Percentiles rank a stretch among this genome's conserved stretches.
phyloP scores from a whole-genome alignment of 1,140 invertebrate species.

The Drosophila rhopaloa region DNA sequence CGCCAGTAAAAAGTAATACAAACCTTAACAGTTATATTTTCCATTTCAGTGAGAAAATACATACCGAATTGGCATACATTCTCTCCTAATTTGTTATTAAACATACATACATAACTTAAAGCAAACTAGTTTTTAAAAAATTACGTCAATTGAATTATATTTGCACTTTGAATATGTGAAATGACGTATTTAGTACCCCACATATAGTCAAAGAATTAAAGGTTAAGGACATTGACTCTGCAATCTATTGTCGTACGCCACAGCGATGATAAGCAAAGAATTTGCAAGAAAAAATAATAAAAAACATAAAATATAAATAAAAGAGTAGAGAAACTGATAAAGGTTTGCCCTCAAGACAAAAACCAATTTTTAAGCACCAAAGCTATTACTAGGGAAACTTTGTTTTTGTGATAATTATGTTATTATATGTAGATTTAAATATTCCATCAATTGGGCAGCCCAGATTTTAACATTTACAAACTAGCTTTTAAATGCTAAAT shows the following conservation, averaged over 20 bases:
- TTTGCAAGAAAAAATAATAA: background rate
- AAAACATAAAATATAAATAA: background rate
- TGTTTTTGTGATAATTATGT: background rate
- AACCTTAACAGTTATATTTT: too few species aligned
- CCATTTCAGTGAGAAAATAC: too few species aligned
- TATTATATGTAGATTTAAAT: background rate
- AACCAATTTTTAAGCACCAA: background rate
- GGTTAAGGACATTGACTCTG: slow-evolving; percentile 18
- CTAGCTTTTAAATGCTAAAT: slow-evolving; percentile 6
- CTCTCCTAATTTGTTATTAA: too few species aligned
- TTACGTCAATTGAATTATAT: slow-evolving; percentile 1
- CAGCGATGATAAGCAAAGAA: background rate
- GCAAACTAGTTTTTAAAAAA: background rate
- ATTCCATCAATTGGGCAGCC: slow-evolving; percentile 1
- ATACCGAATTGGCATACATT: too few species aligned
- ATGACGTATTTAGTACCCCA: slow-evolving; percentile 12
- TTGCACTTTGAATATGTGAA: slow-evolving; percentile 1
- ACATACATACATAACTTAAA: too few species aligned
- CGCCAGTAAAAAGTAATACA: too few species aligned
- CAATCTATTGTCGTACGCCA: background rate
- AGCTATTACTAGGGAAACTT: background rate
- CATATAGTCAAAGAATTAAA: slow-evolving; percentile 4
- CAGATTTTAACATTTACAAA: background rate
- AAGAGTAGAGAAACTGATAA: background rate
- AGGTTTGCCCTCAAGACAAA: background rate